phyloP scores from a whole-genome alignment of 92 coral and sea anemone genomes.

The Porites cylindrica region DNA sequence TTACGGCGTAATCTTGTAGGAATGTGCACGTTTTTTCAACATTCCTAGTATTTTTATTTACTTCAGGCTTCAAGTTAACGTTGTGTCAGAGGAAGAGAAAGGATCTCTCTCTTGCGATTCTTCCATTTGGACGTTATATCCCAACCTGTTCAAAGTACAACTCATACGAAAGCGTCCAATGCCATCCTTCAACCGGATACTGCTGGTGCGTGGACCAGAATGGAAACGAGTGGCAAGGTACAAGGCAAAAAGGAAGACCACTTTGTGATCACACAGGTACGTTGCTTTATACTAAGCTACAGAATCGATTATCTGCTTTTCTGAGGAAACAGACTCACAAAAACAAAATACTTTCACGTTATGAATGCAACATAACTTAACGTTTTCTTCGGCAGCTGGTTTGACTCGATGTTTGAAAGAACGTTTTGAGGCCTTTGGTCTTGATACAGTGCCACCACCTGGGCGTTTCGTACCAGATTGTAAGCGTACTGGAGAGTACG shows the following conservation, averaged over 20 bases:
- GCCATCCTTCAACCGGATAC: conserved; percentile 83
- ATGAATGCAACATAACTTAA: no score
- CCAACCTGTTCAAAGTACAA: conserved; percentile 86
- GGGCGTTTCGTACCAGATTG: conserved; percentile 83
- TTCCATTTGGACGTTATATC: conserved; percentile 54
- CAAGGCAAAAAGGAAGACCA: conserved; percentile 86
- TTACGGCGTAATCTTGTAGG: no score
- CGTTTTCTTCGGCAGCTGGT: conserved; percentile 58
- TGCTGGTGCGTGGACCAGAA: conserved; percentile 94
- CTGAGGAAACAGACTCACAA: not conserved
- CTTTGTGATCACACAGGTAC: conserved; percentile 76
- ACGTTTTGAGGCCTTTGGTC: conserved; percentile 67
- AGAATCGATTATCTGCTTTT: not conserved
- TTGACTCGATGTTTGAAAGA: conserved; percentile 81
- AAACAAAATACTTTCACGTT: no score
- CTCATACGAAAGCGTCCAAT: conserved; percentile 81
- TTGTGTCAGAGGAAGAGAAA: conserved; percentile 41
- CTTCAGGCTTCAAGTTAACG: conserved; percentile 31
- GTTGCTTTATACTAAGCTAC: not conserved
- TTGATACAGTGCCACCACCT: conserved; percentile 44
- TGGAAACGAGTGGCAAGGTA: conserved; percentile 83
- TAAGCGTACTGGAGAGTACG: conserved; percentile 73
- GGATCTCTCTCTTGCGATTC: conserved; percentile 5
- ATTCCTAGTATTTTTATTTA: not conserved
- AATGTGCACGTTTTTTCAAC: no score